Evolutionary conservation across 2,888 invertebrate species (phyloP).

Genomic region (Quadroppia sp.): DNA sequence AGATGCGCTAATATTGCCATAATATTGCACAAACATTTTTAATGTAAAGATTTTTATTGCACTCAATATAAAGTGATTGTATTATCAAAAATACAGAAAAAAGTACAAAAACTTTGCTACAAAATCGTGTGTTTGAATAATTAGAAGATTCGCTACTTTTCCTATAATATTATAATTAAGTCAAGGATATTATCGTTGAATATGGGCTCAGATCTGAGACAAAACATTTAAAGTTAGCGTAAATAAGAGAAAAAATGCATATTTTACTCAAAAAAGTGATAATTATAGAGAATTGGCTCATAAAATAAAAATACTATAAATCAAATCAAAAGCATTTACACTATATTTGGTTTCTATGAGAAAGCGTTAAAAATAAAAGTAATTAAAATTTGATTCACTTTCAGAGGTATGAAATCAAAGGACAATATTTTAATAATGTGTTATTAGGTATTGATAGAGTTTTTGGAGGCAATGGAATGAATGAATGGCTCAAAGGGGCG

Average conservation of each 20-base stretch:
- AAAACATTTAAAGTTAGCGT: too few species aligned
- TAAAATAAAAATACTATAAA: background rate
- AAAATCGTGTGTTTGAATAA: constrained; percentile 25
- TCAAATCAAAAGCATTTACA: background rate
- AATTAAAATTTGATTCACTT: too few species aligned
- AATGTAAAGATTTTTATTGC: background rate
- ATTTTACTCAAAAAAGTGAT: background rate
- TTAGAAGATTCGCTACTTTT: background rate
- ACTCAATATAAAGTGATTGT: constrained; percentile 3
- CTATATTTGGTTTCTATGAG: constrained; percentile 13
- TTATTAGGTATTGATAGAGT: too few species aligned
- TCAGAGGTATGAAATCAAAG: too few species aligned
- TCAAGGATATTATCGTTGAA: constrained; percentile 2
- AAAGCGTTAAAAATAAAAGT: background rate
- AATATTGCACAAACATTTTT: background rate
- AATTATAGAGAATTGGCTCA: background rate
- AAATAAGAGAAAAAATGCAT: too few species aligned
- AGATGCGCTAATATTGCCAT: constrained; percentile 1
- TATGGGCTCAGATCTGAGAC: too few species aligned
- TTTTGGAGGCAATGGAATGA: too few species aligned
- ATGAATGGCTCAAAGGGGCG: too few species aligned
- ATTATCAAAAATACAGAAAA: constrained; percentile 1
- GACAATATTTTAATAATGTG: too few species aligned
- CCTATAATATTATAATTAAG: background rate
- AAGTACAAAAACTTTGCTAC: background rate